These are phyloP conservation scores for Myopa testacea DNA, from an alignment of 2,888 invertebrate species.

Conservation along the genomic window DNA sequence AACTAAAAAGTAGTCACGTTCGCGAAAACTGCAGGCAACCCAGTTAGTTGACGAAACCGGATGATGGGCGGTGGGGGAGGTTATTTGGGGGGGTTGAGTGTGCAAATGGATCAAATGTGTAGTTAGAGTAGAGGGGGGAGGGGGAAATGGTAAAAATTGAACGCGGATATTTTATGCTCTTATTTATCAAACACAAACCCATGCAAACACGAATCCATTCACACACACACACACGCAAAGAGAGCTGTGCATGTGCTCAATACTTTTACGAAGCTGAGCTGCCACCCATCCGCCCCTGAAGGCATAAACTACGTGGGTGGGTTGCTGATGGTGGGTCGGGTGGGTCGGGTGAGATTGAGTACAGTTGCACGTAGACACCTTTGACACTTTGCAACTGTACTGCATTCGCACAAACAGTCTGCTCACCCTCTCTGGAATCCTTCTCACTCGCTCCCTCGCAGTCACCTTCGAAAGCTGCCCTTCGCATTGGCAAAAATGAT, in stretches of 20 bases:
- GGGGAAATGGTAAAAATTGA: not conserved
- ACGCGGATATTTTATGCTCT: constrained; percentile 23
- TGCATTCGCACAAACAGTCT: not conserved
- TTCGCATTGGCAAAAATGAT: too few species aligned
- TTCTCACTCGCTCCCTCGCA: too few species aligned
- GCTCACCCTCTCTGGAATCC: too few species aligned
- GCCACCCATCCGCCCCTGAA: too few species aligned
- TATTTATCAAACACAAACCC: constrained; percentile 3
- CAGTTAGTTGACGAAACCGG: constrained; percentile 1
- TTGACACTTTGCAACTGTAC: not conserved
- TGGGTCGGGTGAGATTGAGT: not conserved
- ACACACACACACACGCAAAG: not conserved
- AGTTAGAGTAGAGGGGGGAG: not conserved
- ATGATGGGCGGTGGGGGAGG: not conserved
- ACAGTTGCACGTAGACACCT: not conserved
- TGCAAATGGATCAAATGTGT: not conserved
- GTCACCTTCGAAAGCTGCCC: too few species aligned
- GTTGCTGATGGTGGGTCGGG: not conserved
- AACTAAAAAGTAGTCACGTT: constrained; percentile 33
- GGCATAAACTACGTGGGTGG: too few species aligned
- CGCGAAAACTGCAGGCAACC: constrained; percentile 13
- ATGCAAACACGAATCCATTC: not conserved
- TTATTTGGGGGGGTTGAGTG: not conserved
- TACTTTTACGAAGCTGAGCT: too few species aligned
- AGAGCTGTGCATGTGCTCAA: not conserved